Evolutionary conservation across 2,797 vertebrate species (phyloP).

Genomic region (Scolopax bukidnonensis): DNA sequence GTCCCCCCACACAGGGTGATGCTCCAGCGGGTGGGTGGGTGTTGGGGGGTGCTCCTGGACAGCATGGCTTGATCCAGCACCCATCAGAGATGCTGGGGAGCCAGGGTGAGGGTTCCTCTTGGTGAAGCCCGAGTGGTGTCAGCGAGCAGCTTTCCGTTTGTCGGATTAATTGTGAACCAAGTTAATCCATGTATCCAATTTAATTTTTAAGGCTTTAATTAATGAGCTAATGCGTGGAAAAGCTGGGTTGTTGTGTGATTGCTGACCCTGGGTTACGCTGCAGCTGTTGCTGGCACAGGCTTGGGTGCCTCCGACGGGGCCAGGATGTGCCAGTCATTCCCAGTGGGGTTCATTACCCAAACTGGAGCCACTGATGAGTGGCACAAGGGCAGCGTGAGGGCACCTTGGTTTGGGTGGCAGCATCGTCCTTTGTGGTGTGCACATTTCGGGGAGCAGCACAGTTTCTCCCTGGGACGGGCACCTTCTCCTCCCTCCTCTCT

Average conservation of each 20-base stretch:
- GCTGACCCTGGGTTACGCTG: neutral
- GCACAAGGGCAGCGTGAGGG: rapidly evolving
- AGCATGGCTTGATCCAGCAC: neutral
- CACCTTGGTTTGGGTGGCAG: neutral
- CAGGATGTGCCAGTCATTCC: neutral
- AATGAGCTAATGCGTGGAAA: neutral
- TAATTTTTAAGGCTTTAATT: conserved; percentile 3
- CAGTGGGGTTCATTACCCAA: rapidly evolving
- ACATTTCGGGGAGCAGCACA: rapidly evolving
- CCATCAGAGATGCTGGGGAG: neutral
- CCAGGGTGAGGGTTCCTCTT: neutral
- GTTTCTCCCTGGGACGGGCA: neutral
- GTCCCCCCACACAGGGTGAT: rapidly evolving
- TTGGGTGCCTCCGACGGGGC: rapidly evolving
- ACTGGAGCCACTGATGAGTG: neutral
- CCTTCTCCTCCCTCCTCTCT: neutral
- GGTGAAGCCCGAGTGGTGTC: neutral
- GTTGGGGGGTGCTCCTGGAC: neutral
- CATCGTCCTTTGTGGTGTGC: rapidly evolving
- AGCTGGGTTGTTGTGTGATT: rapidly evolving
- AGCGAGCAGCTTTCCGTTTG: neutral
- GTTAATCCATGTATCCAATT: conserved; percentile 26
- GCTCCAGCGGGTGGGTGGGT: neutral
- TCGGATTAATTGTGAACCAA: neutral
- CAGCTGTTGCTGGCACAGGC: rapidly evolving